A percentile compares a stretch with the other conserved stretches of the same genome.
Conservation (phyloP, 1,140 invertebrate genomes). For the Scylla paramamosain region DNA sequence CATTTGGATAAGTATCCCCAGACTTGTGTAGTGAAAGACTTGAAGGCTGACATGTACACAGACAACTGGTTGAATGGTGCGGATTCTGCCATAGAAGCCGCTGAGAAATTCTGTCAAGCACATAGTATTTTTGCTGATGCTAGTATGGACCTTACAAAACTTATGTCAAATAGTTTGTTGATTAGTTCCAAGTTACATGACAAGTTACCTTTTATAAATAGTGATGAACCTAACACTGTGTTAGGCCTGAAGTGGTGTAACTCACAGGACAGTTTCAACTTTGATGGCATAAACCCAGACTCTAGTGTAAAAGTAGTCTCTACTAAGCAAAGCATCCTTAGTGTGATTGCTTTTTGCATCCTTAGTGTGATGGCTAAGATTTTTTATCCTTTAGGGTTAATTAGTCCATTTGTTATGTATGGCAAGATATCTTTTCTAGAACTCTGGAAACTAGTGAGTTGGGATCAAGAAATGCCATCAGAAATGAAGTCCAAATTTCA, state of each 20-base stretch:
- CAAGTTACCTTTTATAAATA: not conserved
- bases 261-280: conserved; percentile 45
- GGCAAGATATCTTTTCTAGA: conserved; percentile 52
- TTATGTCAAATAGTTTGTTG: conserved; percentile 19
- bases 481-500: conserved; percentile 52
- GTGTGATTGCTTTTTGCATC: conserved; percentile 39
- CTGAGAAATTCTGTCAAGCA: conserved; percentile 23
- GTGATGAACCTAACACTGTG: conserved; percentile 50
- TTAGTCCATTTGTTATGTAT: conserved; percentile 67
- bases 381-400: conserved; percentile 49
- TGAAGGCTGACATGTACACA: conserved; percentile 45
- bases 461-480: conserved; percentile 27
- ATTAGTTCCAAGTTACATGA: conserved; percentile 39
- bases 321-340: conserved; percentile 49
- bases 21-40: conserved; percentile 43
- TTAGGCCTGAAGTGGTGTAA: conserved; percentile 57
- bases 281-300: conserved; percentile 41
- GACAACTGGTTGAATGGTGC: conserved; percentile 53
- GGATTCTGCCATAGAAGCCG: conserved; percentile 8
- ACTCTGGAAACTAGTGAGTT: conserved; percentile 39
- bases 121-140: conserved; percentile 36
- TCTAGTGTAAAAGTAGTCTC: not conserved
- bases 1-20: conserved; percentile 17
- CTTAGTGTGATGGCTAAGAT: conserved; percentile 50
- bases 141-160: conserved; percentile 41